phyloP scores from a whole-genome alignment of 92 coral and sea anemone species.

The Nematostella vectensis region DNA sequence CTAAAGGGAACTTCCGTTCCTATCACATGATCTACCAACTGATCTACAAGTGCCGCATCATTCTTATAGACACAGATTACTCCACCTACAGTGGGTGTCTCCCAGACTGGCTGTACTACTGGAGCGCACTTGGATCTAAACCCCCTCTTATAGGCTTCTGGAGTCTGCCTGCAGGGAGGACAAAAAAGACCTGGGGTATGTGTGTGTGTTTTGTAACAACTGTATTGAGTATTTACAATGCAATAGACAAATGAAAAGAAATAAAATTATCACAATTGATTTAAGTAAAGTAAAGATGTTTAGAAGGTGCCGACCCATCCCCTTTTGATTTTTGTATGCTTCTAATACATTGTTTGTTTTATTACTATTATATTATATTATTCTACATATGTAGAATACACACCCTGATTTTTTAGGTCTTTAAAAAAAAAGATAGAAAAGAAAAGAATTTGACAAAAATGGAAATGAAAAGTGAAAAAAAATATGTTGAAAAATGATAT shows the following conservation, averaged over 20 bases:
- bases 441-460: no score
- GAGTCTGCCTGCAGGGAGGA: constrained; percentile 59
- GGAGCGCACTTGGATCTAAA: constrained; percentile 63
- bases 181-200: constrained; percentile 85
- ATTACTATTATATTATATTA: no score
- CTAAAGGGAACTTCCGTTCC: constrained; percentile 49
- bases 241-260: not conserved
- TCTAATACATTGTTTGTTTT: no score
- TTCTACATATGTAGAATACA: no score
- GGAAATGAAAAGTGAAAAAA: no score
- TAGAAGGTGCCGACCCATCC: no score
- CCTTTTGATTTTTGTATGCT: no score
- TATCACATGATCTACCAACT: constrained; percentile 49
- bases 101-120: constrained; percentile 73
- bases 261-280: no score
- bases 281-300: no score
- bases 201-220: not conserved
- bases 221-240: not conserved
- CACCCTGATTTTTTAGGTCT: no score
- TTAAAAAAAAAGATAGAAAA: no score
- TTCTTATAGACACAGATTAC: constrained; percentile 53
- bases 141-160: constrained; percentile 57
- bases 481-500: no score
- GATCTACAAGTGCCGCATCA: constrained; percentile 58
- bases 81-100: constrained; percentile 53